Conservation (phyloP, 2,113 vertebrate species). For the Herpailurus yagouaroundi region DNA sequence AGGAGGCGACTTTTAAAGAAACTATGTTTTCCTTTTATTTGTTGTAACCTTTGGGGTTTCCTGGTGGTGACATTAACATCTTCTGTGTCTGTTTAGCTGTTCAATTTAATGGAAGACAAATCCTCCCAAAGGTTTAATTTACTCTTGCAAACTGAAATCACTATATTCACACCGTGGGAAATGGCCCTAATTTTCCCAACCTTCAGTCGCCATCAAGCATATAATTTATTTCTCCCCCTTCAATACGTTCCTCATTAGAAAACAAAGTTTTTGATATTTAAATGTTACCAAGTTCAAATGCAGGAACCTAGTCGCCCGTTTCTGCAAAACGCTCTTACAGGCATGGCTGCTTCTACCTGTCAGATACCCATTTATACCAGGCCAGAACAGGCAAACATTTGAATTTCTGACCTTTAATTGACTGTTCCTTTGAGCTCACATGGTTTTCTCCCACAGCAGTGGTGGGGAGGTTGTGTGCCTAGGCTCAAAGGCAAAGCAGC, state of each 20-base stretch:
- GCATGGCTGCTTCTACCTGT: slow-evolving; percentile 74
- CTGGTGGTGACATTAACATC: slow-evolving; percentile 85
- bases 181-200: slow-evolving; percentile 87
- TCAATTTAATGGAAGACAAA: slow-evolving; percentile 89
- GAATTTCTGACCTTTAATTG: slow-evolving; percentile 83
- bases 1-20: slow-evolving; percentile 69
- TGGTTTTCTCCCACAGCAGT: slow-evolving; percentile 56
- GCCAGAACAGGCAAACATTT: slow-evolving; percentile 71
- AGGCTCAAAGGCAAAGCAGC: slow-evolving; percentile 26
- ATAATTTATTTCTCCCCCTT: slow-evolving; percentile 87
- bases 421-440: slow-evolving; percentile 67
- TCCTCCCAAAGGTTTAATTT: slow-evolving; percentile 88
- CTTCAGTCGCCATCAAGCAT: slow-evolving; percentile 87
- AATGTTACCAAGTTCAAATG: slow-evolving; percentile 84
- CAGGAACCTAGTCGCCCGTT: slow-evolving; percentile 64
- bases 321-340: slow-evolving; percentile 74
- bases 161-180: slow-evolving; percentile 86
- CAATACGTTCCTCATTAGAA: slow-evolving; percentile 84
- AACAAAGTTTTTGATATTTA: slow-evolving; percentile 88
- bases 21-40: slow-evolving; percentile 72
- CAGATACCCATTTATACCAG: slow-evolving; percentile 68
- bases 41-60: slow-evolving; percentile 85
- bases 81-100: slow-evolving; percentile 87
- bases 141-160: slow-evolving; percentile 87
- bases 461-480: neutral